Base-by-base conservation (phyloP, 2,888 invertebrate genomes). In the Volucella zonaria region DNA sequence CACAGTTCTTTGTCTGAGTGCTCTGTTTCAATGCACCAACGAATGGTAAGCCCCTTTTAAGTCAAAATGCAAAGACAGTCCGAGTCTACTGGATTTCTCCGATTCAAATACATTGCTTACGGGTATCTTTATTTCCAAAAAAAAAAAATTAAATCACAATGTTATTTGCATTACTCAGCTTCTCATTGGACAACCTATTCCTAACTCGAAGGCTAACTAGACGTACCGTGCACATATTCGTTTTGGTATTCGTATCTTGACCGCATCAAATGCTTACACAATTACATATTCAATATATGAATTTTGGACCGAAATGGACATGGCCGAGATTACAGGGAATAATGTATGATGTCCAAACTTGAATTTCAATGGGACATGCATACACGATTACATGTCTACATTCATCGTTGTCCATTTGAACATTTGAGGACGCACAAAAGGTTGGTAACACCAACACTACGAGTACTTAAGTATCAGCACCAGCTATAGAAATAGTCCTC, bases 201-300 rank as follows among this genome's bases (percentile, higher is more conserved):
- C 31, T 31, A 31, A 31, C 31, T 31, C 31, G 31, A 31, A 4
- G 6, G 6, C 31, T 31, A 6, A 31, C 31, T 31, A 31, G 1
- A 31, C 31, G 31, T 31, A 31, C 31, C 31, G 6, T 31, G 31
- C 31, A 31, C 31, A 31, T 31, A 31, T 31, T 31, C 31, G 31
- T 6, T 6, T 31, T 31, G 4, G 54, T 31, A 14, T 45, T 45
- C 54, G 54, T 58, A 31, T 61, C 54, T 15, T 23, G 59, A 70
- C 83, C 76, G 45, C 82, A 82, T 85, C 87, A 82, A 79, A 64
- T 79, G 59, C 80, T 75, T 43, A 80, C 14, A 66, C 83, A 87
- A 88, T 88, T 88, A 87, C 87, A 86, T 87, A 88, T 88, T 88
- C 87, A 88, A 88, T 88, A 88, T 88, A 87, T 88, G 87, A 88